Base-by-base conservation (phyloP, 53 echinoderm and acorn worm genomes). In the Mesocentrotus franciscanus region DNA sequence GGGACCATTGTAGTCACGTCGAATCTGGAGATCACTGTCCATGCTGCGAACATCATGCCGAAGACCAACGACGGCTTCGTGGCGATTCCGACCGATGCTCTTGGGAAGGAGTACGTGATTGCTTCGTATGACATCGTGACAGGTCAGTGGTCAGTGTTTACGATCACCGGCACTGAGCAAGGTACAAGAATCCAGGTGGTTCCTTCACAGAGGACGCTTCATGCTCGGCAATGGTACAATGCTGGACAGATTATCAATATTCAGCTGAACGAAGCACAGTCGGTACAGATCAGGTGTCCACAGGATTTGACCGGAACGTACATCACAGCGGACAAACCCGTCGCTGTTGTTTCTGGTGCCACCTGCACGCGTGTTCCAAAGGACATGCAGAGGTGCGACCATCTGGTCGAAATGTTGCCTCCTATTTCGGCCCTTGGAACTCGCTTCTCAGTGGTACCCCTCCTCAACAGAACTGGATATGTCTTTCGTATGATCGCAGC, bases 101-200 rank as follows among this genome's bases (percentile, higher is more conserved):
- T 98, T 4, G 98, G 98, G 16, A 93, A 57, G 27, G 98, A 98
- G 92, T 98, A 98, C 92, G 94, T 97, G 18, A 91, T 98, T 20
- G 97, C 97, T n/a, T 98, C 98, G 17, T 98, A 98, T 90, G 95
- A 96, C 58, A 97, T 97, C n/a, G 97, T 97, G 29, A 96, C 95
- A 1, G 95, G 95, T 36, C 97, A 98, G 95, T 85, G 93, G 42
- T 97, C 98, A 3, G 96, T 96, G 92, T 96, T 98, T 14, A 89
- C 96, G 9, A 93, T 98, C 8, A 95, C 98, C 1, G 96, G 96
- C 16, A 97, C 95, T 20, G 71, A 90, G 94, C 97, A 97, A 89
- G 93, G 85, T 16, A 98, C 98, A 9, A 59, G 96, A 61, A 61
- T 98, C 27, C 96, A 95, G 96, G 95, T 98, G 14, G 95, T 97